Percentiles rank a stretch among this genome's conserved stretches.
These are phyloP conservation scores for Chymomyza amoena DNA, from an alignment of 2,888 invertebrate genomes.

Conservation along the genomic window DNA sequence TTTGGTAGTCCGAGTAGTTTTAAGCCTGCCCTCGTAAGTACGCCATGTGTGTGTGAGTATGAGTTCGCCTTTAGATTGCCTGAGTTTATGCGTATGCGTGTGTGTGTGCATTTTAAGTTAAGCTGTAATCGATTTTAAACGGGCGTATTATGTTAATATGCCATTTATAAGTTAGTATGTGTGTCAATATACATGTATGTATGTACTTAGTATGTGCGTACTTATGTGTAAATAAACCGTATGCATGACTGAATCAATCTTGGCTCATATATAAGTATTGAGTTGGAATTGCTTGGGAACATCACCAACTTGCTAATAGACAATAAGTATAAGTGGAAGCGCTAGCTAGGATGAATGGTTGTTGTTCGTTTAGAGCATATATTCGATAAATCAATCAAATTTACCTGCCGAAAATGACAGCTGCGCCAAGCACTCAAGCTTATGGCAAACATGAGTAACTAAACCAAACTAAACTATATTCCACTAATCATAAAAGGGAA, in stretches of 20 bases:
- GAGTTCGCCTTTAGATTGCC: neutral
- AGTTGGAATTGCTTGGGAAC: neutral
- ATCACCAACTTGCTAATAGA: neutral
- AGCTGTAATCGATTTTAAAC: conserved; percentile 2
- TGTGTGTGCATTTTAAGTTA: neutral
- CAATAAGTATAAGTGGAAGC: neutral
- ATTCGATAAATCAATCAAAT: neutral
- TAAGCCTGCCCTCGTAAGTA: too few species aligned
- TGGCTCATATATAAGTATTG: neutral
- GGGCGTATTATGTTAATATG: conserved; percentile 7
- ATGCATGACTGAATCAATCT: neutral
- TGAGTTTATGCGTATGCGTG: neutral
- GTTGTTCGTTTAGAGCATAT: neutral
- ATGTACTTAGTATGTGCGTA: neutral
- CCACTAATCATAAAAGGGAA: neutral
- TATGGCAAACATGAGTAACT: neutral
- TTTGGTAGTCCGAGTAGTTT: too few species aligned
- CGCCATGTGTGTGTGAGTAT: too few species aligned
- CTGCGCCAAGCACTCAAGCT: neutral
- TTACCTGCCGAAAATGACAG: neutral
- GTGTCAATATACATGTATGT: neutral
- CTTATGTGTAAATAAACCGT: neutral
- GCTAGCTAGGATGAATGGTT: neutral
- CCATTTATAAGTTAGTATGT: neutral
- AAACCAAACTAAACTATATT: neutral